phyloP scores from a whole-genome alignment of 2,888 invertebrate genomes.

The Oithona nana region DNA sequence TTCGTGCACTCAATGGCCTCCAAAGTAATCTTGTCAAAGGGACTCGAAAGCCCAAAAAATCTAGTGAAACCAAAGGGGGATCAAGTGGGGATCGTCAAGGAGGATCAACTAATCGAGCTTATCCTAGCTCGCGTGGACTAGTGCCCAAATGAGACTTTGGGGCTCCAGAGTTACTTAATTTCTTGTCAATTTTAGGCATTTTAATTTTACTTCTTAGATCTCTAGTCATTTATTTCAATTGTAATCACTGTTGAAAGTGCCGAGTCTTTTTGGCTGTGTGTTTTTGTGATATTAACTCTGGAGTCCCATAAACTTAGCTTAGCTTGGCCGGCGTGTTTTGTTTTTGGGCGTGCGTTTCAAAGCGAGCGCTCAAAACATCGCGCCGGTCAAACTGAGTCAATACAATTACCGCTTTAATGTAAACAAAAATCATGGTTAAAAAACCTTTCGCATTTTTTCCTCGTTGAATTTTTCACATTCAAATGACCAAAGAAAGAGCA shows the following conservation, averaged over 20 bases:
- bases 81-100: background rate
- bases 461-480: too few species aligned
- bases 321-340: too few species aligned
- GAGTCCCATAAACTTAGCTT: too few species aligned
- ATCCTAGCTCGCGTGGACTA: conserved; percentile 22
- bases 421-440: too few species aligned
- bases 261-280: too few species aligned
- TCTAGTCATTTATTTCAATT: background rate
- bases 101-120: conserved; percentile 12
- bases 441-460: too few species aligned
- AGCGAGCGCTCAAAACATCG: too few species aligned
- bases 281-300: too few species aligned
- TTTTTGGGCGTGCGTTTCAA: too few species aligned
- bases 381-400: too few species aligned
- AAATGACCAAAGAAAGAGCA: too few species aligned
- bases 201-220: background rate
- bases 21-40: conserved; percentile 4
- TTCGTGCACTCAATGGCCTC: conserved; percentile 14
- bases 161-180: conserved; percentile 1
- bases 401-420: too few species aligned
- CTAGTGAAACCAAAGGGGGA: background rate
- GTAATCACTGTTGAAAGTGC: background rate
- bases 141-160: conserved; percentile 21
- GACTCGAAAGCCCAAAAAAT: background rate
- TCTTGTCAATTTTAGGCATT: background rate